Percentiles rank a stretch among this genome's conserved stretches.
These are phyloP conservation scores for Deilephila elpenor DNA, from an alignment of 2,888 invertebrate genomes.

Conservation along the genomic window DNA sequence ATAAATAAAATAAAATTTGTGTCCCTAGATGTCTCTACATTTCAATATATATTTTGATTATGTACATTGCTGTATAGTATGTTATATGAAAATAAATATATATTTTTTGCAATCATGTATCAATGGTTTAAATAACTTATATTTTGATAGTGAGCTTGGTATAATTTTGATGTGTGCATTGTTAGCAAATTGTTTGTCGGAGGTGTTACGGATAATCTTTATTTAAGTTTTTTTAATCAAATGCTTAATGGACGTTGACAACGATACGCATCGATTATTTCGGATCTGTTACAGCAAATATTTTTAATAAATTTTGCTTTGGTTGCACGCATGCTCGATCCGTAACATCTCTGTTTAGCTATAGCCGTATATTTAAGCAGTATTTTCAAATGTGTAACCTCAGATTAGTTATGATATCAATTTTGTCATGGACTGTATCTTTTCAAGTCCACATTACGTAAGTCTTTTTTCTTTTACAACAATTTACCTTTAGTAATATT, in stretches of 20 bases:
- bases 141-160: neutral
- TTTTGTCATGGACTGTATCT: neutral
- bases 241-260: neutral
- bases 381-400: slow-evolving; percentile 22
- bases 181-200: neutral
- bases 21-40: neutral
- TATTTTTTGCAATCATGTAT: slow-evolving; percentile 10
- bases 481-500: neutral
- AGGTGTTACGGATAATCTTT: neutral
- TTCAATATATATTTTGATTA: neutral
- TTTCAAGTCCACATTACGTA: neutral
- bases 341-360: neutral
- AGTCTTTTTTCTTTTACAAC: neutral
- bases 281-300: neutral
- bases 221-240: neutral
- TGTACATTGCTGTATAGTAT: slow-evolving; percentile 20
- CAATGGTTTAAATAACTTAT: neutral
- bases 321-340: neutral
- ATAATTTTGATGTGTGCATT: neutral
- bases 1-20: neutral
- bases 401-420: neutral
- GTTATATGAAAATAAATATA: neutral
- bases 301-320: neutral
- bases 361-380: neutral
- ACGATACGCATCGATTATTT: neutral